Evolutionary conservation across 2,888 invertebrate species (phyloP).

Genomic region (Geophilus truncorum): DNA sequence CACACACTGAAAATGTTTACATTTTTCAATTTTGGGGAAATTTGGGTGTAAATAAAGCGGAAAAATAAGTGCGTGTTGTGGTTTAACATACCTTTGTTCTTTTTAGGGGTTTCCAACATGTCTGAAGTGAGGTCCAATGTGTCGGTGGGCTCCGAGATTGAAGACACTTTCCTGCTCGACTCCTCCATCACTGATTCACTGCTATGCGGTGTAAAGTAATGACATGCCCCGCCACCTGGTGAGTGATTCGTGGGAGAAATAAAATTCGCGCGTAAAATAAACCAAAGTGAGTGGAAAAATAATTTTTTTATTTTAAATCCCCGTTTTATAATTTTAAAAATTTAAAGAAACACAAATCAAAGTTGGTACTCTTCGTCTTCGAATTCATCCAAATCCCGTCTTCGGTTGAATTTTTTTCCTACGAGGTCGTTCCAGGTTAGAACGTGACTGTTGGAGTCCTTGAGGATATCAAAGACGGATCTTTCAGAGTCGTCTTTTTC

Average conservation of each 20-base stretch:
- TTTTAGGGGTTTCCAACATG: not conserved
- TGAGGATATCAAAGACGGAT: too few relatives aligned
- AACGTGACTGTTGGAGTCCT: not conserved
- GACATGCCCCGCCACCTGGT: not conserved
- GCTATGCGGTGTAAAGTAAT: not conserved
- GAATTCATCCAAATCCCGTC: not conserved
- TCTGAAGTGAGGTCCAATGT: not conserved
- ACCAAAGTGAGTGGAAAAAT: too few relatives aligned
- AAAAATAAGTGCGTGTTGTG: not conserved
- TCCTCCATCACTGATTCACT: not conserved
- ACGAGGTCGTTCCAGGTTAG: slow-evolving; percentile 14
- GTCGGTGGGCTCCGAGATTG: slow-evolving; percentile 5
- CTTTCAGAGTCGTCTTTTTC: too few relatives aligned
- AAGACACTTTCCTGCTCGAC: not conserved
- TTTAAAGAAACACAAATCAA: not conserved
- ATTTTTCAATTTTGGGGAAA: too few relatives aligned
- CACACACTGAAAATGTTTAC: too few relatives aligned
- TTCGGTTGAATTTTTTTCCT: not conserved
- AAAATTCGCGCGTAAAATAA: not conserved
- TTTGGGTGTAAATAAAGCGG: not conserved
- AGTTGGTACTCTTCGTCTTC: too few relatives aligned
- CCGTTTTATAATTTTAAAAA: too few relatives aligned
- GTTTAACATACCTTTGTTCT: not conserved
- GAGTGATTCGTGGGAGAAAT: not conserved
- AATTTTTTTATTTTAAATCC: too few relatives aligned